A percentile compares a stretch with the other conserved stretches of the same genome.
These are phyloP conservation scores for Esox masquinongy DNA, from an alignment of 2,797 vertebrate genomes.

Conservation along the genomic window DNA sequence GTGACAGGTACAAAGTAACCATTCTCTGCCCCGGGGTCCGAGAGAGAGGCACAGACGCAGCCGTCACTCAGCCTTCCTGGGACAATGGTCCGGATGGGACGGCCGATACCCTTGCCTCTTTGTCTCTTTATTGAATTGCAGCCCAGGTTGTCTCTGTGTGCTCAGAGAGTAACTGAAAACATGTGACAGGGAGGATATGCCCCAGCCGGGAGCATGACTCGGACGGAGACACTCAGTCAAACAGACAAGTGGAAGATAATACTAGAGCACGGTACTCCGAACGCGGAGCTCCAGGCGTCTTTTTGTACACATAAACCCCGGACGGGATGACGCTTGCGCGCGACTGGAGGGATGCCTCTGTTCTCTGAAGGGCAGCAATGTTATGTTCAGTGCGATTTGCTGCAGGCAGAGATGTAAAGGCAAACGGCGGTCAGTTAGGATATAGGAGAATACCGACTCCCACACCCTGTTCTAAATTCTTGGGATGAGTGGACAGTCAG, in stretches of 20 bases:
- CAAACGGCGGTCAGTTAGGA: conserved; percentile 33
- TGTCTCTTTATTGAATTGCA: conserved; percentile 73
- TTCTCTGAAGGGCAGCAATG: conserved; percentile 41
- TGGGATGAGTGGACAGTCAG: background rate
- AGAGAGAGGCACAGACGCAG: conserved; percentile 40
- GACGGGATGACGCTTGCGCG: conserved; percentile 15
- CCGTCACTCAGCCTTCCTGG: conserved; percentile 69
- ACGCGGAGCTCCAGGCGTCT: conserved; percentile 39
- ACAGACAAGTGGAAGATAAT: conserved; percentile 61
- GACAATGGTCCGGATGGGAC: conserved; percentile 56
- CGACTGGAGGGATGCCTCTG: conserved; percentile 41
- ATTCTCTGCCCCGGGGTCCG: conserved; percentile 48
- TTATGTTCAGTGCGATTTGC: conserved; percentile 50
- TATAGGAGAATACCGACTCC: conserved; percentile 9
- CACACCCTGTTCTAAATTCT: background rate
- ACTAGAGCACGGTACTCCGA: conserved; percentile 54
- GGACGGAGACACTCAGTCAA: conserved; percentile 44
- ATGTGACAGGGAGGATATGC: conserved; percentile 60
- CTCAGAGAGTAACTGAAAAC: conserved; percentile 68
- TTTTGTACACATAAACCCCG: conserved; percentile 42
- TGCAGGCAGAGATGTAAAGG: conserved; percentile 39
- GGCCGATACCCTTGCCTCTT: conserved; percentile 47
- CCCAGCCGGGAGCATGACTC: conserved; percentile 50
- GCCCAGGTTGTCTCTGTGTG: conserved; percentile 52
- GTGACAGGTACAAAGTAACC: conserved; percentile 73